Evolutionary conservation across 2,113 vertebrate genomes (phyloP).

Genomic region (Albula glossodonta): DNA sequence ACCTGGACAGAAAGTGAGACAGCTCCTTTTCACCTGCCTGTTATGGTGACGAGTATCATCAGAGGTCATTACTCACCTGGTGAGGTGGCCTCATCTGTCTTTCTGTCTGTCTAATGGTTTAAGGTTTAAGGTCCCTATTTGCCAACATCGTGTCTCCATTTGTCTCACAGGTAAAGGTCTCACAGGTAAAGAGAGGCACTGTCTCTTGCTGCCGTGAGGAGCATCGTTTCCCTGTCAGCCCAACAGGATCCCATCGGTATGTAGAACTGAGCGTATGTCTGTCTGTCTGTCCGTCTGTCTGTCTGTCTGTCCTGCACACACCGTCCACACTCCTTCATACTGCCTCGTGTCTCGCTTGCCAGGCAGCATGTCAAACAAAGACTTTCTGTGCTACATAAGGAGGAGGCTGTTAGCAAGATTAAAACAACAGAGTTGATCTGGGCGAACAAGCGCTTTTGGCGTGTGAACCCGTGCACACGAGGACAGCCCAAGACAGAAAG

Average conservation of each 20-base stretch:
- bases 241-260: constrained; percentile 49
- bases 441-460: background rate
- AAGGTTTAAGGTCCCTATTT: background rate
- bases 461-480: background rate
- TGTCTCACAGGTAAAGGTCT: constrained; percentile 45
- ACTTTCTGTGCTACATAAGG: background rate
- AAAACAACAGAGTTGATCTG: background rate
- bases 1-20: no score
- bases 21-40: no score
- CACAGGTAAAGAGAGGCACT: constrained; percentile 45
- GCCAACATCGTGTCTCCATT: constrained; percentile 14
- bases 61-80: background rate
- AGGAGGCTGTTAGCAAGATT: background rate
- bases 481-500: background rate
- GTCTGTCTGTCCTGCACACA: constrained; percentile 9
- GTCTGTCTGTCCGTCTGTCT: background rate
- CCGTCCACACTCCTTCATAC: background rate
- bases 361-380: background rate
- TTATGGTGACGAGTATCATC: background rate
- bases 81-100: background rate
- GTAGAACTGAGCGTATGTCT: constrained; percentile 17
- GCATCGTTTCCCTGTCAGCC: constrained; percentile 26
- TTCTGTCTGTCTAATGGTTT: background rate
- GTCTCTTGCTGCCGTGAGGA: constrained; percentile 37
- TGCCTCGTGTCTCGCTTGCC: background rate